Percentiles rank a stretch among this genome's conserved stretches.
Evolutionary conservation across 2,113 vertebrate genomes (phyloP).

Genomic region (Hassar affinis): DNA sequence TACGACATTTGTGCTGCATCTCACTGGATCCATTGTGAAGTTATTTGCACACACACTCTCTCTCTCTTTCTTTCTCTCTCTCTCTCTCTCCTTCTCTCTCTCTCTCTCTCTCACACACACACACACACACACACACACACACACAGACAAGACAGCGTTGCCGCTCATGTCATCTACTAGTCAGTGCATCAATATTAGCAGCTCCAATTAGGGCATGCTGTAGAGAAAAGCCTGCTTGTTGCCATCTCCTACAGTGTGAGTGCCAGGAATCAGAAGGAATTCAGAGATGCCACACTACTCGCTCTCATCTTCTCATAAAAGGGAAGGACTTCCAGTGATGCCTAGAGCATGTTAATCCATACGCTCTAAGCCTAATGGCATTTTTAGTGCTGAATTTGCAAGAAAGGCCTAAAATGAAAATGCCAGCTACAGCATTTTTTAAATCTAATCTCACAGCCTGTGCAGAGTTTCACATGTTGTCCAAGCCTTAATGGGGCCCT

Average conservation of each 20-base stretch:
- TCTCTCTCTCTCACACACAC: not conserved
- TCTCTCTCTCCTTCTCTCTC: not conserved
- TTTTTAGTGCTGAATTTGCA: not conserved
- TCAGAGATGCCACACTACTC: slow-evolving; percentile 30
- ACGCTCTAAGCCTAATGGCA: not conserved
- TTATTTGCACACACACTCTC: slow-evolving; percentile 8
- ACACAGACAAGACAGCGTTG: slow-evolving; percentile 15
- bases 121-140: slow-evolving; percentile 14
- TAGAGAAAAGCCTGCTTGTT: slow-evolving; percentile 40
- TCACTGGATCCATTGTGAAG: slow-evolving; percentile 47
- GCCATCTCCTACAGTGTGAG: slow-evolving; percentile 12
- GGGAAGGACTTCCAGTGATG: slow-evolving; percentile 26
- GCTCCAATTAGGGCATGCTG: slow-evolving; percentile 21
- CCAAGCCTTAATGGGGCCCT: too few species aligned
- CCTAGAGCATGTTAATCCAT: slow-evolving; percentile 9
- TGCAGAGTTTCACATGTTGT: not conserved
- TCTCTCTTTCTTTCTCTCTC: not conserved
- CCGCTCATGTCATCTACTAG: slow-evolving; percentile 41
- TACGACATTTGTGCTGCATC: slow-evolving; percentile 44
- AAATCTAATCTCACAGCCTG: not conserved
- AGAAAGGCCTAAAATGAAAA: not conserved
- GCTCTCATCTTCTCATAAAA: slow-evolving; percentile 40
- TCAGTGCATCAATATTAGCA: slow-evolving; percentile 41
- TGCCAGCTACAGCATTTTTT: not conserved
- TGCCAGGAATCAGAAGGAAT: slow-evolving; percentile 44